A percentile compares a stretch with the other conserved stretches of the same genome.
phyloP scores from a whole-genome alignment of 2,797 vertebrate species.

The Acanthurus leucopareius region DNA sequence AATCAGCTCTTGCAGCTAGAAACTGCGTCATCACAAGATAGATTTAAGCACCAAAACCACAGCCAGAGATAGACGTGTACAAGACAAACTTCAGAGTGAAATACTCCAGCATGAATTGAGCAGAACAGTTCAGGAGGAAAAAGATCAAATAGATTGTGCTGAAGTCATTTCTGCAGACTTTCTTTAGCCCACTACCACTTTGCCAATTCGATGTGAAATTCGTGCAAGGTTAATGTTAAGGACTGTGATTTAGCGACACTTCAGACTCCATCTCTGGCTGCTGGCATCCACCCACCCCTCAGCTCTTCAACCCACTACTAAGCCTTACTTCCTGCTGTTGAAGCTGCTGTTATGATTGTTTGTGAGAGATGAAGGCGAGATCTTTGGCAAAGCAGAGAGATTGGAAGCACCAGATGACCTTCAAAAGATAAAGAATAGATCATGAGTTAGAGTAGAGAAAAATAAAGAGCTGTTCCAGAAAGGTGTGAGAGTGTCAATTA shows the following conservation, averaged over 20 bases:
- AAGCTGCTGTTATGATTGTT: conserved; percentile 99
- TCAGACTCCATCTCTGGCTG: conserved; percentile 69
- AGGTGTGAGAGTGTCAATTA: conserved; percentile 53
- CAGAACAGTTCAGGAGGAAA: neutral
- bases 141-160: neutral
- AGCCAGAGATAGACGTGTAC: conserved; percentile 70
- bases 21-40: conserved; percentile 53
- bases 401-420: conserved; percentile 99
- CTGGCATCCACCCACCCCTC: conserved; percentile 54
- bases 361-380: conserved; percentile 98
- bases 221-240: neutral
- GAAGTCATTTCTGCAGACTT: neutral
- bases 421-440: conserved; percentile 95
- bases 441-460: conserved; percentile 87
- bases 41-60: conserved; percentile 43
- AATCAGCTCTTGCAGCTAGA: conserved; percentile 55
- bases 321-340: conserved; percentile 99
- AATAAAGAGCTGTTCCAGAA: conserved; percentile 59
- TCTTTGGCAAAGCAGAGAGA: conserved; percentile 99
- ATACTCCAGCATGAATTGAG: neutral
- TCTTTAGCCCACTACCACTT: neutral
- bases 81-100: conserved; percentile 10
- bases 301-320: conserved; percentile 67
- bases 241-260: conserved; percentile 1
- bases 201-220: conserved; percentile 1